Evolutionary conservation across 1,140 invertebrate genomes (phyloP).

Genomic region (Grapholita molesta): DNA sequence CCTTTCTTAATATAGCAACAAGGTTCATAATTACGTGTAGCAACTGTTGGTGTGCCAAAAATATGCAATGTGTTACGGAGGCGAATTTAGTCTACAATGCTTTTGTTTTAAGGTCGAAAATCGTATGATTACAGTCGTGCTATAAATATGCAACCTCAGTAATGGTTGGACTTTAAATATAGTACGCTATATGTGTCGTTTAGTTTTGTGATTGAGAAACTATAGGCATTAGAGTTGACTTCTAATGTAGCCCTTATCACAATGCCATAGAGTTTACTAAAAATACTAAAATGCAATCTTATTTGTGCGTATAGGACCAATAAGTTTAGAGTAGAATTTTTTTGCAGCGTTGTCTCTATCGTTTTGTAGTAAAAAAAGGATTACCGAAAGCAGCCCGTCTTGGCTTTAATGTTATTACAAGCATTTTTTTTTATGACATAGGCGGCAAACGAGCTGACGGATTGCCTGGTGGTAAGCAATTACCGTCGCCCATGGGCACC

Average conservation of each 20-base stretch:
- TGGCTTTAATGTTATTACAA: too few relatives aligned
- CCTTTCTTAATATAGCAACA: background rate
- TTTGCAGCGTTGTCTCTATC: background rate
- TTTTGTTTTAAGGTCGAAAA: background rate
- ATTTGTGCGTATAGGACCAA: too few relatives aligned
- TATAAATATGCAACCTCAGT: constrained; percentile 8
- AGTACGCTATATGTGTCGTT: constrained; percentile 2
- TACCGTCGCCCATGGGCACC: too few relatives aligned
- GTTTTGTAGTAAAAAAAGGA: background rate
- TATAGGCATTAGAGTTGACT: background rate
- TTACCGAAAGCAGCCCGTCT: background rate
- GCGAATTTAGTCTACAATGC: background rate
- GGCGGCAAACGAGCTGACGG: too few relatives aligned
- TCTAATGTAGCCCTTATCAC: background rate
- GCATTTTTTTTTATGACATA: too few relatives aligned
- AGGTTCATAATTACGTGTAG: background rate
- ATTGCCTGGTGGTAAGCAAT: too few relatives aligned
- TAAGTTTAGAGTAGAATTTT: too few relatives aligned
- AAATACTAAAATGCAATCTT: too few relatives aligned
- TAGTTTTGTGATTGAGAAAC: background rate
- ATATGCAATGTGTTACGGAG: background rate
- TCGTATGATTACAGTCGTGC: background rate
- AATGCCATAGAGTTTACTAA: background rate
- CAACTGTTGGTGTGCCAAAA: background rate
- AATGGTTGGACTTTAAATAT: constrained; percentile 1